phyloP scores from a whole-genome alignment of 2,888 invertebrate genomes.

The Torymus auratus region DNA sequence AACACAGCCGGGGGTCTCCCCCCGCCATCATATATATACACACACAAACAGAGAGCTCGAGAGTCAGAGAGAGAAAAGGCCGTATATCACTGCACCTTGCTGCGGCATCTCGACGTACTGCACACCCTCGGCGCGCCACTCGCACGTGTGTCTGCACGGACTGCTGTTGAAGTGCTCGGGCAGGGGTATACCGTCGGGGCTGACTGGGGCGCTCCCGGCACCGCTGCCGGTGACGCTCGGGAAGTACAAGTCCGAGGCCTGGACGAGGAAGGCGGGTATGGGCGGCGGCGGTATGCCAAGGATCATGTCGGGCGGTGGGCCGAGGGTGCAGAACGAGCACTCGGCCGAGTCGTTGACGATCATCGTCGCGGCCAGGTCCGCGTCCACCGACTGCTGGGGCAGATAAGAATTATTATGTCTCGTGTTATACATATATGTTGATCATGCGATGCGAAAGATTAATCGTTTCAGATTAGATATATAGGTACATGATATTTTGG shows the following conservation, averaged over 20 bases:
- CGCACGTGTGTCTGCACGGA: constrained; percentile 74
- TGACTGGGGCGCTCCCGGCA: not conserved
- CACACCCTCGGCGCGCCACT: constrained; percentile 79
- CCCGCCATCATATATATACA: no score
- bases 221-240: constrained; percentile 64
- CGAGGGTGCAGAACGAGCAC: constrained; percentile 78
- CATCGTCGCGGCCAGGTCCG: constrained; percentile 62
- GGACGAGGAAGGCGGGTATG: constrained; percentile 85
- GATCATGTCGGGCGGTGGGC: constrained; percentile 89
- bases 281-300: constrained; percentile 92
- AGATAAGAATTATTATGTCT: no score
- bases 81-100: constrained; percentile 79
- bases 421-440: no score
- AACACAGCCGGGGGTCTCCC: not conserved
- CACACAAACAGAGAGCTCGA: no score
- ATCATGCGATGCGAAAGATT: no score
- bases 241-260: constrained; percentile 71
- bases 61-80: not conserved
- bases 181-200: constrained; percentile 45
- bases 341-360: constrained; percentile 69
- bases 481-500: no score
- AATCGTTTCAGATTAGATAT: no score
- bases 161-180: constrained; percentile 70
- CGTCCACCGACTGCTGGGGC: constrained; percentile 62
- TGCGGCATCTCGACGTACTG: constrained; percentile 89